Base-by-base conservation (phyloP, 2,113 vertebrate genomes). In the Corythaixoides concolor region DNA sequence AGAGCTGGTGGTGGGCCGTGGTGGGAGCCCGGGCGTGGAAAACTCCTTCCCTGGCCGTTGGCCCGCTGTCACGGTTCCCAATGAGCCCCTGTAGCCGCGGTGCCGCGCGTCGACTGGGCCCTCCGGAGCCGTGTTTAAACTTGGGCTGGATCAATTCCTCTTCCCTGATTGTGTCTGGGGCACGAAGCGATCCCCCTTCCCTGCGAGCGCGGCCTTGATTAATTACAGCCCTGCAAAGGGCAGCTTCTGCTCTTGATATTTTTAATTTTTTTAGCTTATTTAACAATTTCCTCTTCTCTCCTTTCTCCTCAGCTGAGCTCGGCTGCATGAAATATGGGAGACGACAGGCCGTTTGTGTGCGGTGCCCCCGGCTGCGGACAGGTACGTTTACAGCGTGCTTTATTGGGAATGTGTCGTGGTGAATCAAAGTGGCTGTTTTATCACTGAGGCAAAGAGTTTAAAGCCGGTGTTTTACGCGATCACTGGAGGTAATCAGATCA, bases 271-370 rank as follows among this genome's bases (percentile, higher is more conserved):
- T 69, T 69, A 64, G 87, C 80, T 85, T 74, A 84, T 97, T 97
- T 97, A 96, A 96, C 95, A 60, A 82, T 97, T 97, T 63, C 19
- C 85, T 92, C 89, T 80, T 10, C 47, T 67, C 55, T 74, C 17
- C 49, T 93, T 81, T 89, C 94, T 92, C 76, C 90, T 45, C 97
- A 98, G 97, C 96, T 91, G 67, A n/a, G 77, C 95, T 94, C 86
- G 91, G 93, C 97, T 94, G 64, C 85, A 83, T 93, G 97, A 89
- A 97, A 95, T 95, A 99, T 99, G 99, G 99, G 99, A 97, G 99
- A 99, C 97, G 99, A 99, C 98, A 97, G 99, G 97, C 99, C 99
- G 96, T 99, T 99, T 98, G 99, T 99, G 98, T 99, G 99, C 98
- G 98, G 89, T 70, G 99, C 99, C 97, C 98, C 98, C 4, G 99